Base-by-base conservation (phyloP, 2,888 invertebrate genomes). In the Gastrophysa polygoni region DNA sequence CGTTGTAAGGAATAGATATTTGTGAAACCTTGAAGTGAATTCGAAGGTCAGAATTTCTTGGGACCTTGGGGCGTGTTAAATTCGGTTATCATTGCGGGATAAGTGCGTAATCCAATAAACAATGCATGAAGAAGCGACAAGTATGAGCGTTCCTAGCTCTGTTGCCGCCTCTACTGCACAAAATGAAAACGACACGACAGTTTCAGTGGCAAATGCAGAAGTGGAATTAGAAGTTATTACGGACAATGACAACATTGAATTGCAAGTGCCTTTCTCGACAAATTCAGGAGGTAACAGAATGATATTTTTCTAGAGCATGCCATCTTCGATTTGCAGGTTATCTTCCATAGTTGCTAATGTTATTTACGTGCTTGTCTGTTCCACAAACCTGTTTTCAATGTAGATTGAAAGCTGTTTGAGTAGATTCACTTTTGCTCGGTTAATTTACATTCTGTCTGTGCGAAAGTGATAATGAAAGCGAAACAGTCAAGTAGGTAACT, bases 101-200 rank as follows among this genome's bases (percentile, higher is more conserved):
- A 74, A 75, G 79, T 79, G 79, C 73, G 74, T 77, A 79, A 83
- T 83, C 75, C 75, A 73, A 78, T 80, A 79, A 80, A 82, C 82
- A 83, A 88, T 88, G 88, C 87, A 88, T 84, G 88, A 88, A 85
- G 88, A 88, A 84, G 86, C 87, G 84, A 85, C 87, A 80, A 87
- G 86, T 85, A 86, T 87, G 84, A 87, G 86, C 84, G 84, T 87
- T 82, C 87, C 87, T 78, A 84, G 86, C 85, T 84, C 82, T 78
- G 83, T 87, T 84, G 86, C 85, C 83, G 87, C 86, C 78, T 87
- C 88, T 78, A 85, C 87, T 78, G 86, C 84, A 79, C 84, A 80
- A 74, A 76, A 74, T 69, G 77, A 79, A 72, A 77, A 79, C 75
- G 77, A 77, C 71, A 73, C 76, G 60, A 74, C 76, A 63, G 66